Conservation (phyloP, 1,140 invertebrate species). For the Drosophila suzukii region DNA sequence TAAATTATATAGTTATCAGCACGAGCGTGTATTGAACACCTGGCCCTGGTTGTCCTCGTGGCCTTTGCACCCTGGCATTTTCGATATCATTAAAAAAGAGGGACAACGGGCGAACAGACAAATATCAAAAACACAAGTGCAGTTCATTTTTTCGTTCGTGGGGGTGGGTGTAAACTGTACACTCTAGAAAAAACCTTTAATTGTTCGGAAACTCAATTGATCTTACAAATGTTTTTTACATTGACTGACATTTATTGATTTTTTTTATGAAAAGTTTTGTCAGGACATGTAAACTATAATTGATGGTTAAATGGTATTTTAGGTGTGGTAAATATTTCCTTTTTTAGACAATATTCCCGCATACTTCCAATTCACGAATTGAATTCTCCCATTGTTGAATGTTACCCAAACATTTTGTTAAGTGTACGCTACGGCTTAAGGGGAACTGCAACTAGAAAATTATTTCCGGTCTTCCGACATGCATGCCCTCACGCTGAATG, state of each 20-base stretch:
- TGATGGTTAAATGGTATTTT: too few species aligned
- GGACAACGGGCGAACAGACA: slow-evolving; percentile 18
- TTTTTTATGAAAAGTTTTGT: too few species aligned
- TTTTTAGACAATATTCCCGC: too few species aligned
- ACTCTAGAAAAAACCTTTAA: background rate
- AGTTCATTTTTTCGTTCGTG: slow-evolving; percentile 23
- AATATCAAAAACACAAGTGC: slow-evolving; percentile 69
- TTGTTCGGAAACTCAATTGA: too few species aligned
- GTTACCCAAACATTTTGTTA: background rate
- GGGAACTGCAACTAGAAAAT: slow-evolving; percentile 68
- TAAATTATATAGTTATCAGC: slow-evolving; percentile 75
- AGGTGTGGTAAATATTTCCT: too few species aligned
- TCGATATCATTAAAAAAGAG: slow-evolving; percentile 67
- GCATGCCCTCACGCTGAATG: slow-evolving; percentile 43
- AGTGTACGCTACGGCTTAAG: slow-evolving; percentile 3
- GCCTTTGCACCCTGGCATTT: slow-evolving; percentile 38
- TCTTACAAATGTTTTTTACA: too few species aligned
- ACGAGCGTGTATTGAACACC: slow-evolving; percentile 75
- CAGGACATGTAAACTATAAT: too few species aligned
- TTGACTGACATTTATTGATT: too few species aligned
- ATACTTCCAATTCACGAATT: too few species aligned
- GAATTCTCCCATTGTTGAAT: background rate
- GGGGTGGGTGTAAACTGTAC: slow-evolving; percentile 48
- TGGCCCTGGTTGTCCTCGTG: slow-evolving; percentile 57
- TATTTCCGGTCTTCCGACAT: slow-evolving; percentile 81